Percentiles rank a stretch among this genome's conserved stretches.
Evolutionary conservation across 2,888 invertebrate species (phyloP).

Genomic region (Yponomeuta cagnagella): DNA sequence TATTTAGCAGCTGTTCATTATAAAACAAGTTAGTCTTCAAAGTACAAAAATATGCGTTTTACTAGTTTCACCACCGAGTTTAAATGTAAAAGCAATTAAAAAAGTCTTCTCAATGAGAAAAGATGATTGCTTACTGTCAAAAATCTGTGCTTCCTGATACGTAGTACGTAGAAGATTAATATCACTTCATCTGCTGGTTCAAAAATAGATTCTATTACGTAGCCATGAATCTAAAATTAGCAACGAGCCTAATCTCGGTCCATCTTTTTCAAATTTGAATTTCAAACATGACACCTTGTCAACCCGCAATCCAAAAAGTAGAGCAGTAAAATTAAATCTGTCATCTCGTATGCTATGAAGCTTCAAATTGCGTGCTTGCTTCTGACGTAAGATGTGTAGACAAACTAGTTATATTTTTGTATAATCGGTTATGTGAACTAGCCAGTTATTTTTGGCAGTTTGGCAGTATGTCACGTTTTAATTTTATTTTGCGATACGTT

Average conservation of each 20-base stretch:
- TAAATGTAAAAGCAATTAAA: not conserved
- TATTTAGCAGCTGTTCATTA: too few relatives aligned
- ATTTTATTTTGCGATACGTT: too few relatives aligned
- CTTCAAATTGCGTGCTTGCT: not conserved
- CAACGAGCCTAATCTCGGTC: not conserved
- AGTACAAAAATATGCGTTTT: too few relatives aligned
- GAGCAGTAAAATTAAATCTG: not conserved
- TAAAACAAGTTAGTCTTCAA: too few relatives aligned
- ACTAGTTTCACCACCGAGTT: too few relatives aligned
- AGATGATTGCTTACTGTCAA: not conserved
- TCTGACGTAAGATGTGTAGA: not conserved
- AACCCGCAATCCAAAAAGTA: not conserved
- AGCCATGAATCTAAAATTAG: not conserved
- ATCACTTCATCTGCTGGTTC: not conserved
- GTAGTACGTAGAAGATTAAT: not conserved
- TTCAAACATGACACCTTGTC: not conserved
- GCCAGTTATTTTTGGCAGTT: too few relatives aligned
- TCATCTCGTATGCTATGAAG: not conserved
- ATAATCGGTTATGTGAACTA: not conserved
- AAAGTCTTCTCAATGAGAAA: not conserved
- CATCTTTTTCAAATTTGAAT: not conserved
- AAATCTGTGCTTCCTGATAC: not conserved
- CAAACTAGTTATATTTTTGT: not conserved
- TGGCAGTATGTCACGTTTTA: too few relatives aligned
- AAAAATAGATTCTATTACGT: not conserved